A percentile compares a stretch with the other conserved stretches of the same genome.
Conservation (phyloP, 2,113 vertebrate genomes). For the Pteruthius melanotis region DNA sequence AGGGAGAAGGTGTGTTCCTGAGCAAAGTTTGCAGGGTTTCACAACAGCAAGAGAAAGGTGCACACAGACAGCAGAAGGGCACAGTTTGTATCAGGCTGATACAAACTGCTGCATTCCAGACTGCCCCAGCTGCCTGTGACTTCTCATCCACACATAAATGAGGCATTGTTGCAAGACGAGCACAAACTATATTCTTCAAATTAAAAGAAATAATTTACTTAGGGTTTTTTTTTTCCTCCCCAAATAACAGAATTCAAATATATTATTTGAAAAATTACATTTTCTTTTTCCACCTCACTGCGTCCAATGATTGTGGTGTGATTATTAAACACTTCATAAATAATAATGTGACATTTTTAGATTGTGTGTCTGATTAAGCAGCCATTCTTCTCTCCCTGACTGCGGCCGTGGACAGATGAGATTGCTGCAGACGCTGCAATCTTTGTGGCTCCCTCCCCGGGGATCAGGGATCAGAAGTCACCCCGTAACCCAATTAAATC, state of each 20-base stretch:
- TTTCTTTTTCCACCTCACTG: conserved; percentile 47
- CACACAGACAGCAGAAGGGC: not conserved
- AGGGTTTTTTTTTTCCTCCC: not conserved
- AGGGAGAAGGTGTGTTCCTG: not conserved
- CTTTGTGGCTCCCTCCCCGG: conserved; percentile 28
- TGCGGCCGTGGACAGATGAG: conserved; percentile 45
- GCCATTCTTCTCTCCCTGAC: conserved; percentile 43
- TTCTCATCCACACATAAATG: not conserved
- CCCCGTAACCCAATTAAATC: conserved; percentile 44
- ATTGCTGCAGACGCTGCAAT: conserved; percentile 6
- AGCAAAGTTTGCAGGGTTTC: not conserved
- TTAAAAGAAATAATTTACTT: not conserved
- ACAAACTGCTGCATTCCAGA: not conserved
- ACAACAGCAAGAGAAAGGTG: not conserved
- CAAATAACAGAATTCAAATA: conserved; percentile 23
- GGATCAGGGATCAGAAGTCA: conserved; percentile 45
- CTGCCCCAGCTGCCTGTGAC: not conserved
- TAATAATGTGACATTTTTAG: conserved; percentile 68
- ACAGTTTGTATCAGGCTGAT: not conserved
- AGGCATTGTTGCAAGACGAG: not conserved
- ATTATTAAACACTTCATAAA: conserved; percentile 71
- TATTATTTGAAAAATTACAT: conserved; percentile 31
- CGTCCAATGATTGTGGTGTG: conserved; percentile 37
- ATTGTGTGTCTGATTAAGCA: conserved; percentile 52
- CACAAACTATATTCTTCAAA: conserved; percentile 4